Evolutionary conservation across 2,113 vertebrate genomes (phyloP), one percentile per base, ranked within the genome.

Genomic region (Bubo blakistoni): DNA sequence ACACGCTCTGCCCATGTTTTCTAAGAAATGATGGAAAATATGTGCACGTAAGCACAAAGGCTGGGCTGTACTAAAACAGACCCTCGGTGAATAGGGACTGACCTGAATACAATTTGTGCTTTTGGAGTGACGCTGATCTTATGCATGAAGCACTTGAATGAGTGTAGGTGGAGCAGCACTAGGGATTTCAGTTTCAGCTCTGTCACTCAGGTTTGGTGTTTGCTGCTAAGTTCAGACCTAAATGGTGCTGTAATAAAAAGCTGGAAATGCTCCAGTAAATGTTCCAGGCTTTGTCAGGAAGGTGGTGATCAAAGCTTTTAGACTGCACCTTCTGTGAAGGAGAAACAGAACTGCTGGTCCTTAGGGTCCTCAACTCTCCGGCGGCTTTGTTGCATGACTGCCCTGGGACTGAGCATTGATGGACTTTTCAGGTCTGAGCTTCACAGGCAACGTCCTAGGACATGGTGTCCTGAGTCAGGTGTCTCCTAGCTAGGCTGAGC

Each of bases 11-110:
- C 72, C 76, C 4, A 0, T 11, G 26, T 40, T 85, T 72, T 52
- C 72, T 70, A 38, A 40, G 83, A 57, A 58, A 57, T 25, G 3
- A 5, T 36, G 46, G 61, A 27, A 86, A 78, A 80, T 11, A 36
- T 30, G 51, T 25, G 71, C 38, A 4, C 1, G 0, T 42, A 69
- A 86, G 79, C 40, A 46, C 27, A 38, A 13, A 0, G 0, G 17
- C 11, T 7, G 40, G 34, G 65, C 34, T 80, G 66, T 57, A 4
- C 49, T 80, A n/a, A 66, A 42, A 5, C 25, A 54, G 82, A 65
- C 32, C 13, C 46, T 13, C 0, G 0, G 36, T 38, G 74, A 17
- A 34, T 8, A 42, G 54, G 27, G 42, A 46, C 58, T 42, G 54
- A 52, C 42, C 81, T 32, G 40, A 22, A 65, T 90, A 47, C 70